Conservation (phyloP, 2,113 vertebrate genomes). For the Lutjanus erythropterus region DNA sequence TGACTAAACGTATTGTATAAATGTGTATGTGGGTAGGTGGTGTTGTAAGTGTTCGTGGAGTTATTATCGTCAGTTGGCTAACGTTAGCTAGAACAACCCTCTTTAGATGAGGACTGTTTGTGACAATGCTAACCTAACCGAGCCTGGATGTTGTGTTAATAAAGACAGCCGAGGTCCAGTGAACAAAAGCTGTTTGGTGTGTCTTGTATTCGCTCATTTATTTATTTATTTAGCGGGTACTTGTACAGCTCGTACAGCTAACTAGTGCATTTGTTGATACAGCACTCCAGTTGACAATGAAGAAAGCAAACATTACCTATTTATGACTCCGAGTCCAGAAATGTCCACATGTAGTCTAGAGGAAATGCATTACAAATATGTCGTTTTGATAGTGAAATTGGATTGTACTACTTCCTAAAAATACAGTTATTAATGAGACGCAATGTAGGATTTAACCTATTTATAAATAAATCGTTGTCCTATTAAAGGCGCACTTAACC, state of each 20-base stretch:
- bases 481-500: too few species aligned
- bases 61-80: conserved; percentile 75
- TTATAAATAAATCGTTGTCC: too few species aligned
- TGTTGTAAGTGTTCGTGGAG: conserved; percentile 63
- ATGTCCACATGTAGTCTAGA: conserved; percentile 3
- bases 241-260: conserved; percentile 57
- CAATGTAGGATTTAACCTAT: neutral
- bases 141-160: conserved; percentile 7
- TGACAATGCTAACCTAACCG: conserved; percentile 49
- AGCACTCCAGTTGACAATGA: conserved; percentile 40
- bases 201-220: conserved; percentile 28
- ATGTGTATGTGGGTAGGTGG: conserved; percentile 49
- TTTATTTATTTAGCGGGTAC: conserved; percentile 45
- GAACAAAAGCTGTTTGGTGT: conserved; percentile 46
- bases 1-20: conserved; percentile 44
- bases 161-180: conserved; percentile 17
- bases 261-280: conserved; percentile 61
- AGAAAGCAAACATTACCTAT: conserved; percentile 1
- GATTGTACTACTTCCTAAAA: neutral
- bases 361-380: neutral
- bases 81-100: conserved; percentile 64
- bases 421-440: conserved; percentile 8
- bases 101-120: conserved; percentile 47
- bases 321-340: neutral
- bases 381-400: neutral